Conservation (phyloP, 2,797 vertebrate genomes). For the Sternarchorhynchus goeldii region DNA sequence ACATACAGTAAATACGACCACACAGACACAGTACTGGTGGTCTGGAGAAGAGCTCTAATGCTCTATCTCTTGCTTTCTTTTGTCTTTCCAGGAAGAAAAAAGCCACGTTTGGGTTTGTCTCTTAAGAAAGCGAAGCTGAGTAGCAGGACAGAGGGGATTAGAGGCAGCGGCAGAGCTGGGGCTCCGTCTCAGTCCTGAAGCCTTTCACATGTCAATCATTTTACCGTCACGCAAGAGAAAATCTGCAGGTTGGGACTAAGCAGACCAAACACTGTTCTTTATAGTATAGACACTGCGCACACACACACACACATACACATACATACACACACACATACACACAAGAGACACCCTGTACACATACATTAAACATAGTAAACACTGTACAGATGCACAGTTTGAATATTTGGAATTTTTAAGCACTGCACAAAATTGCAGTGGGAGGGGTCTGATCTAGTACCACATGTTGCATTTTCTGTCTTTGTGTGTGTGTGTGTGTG, state of each 20-base stretch:
- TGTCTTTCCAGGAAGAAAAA: constrained; percentile 76
- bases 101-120: constrained; percentile 72
- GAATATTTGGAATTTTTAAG: not conserved
- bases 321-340: not conserved
- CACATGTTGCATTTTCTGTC: constrained; percentile 1
- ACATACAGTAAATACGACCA: constrained; percentile 39
- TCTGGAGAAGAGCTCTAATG: constrained; percentile 61
- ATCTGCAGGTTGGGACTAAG: constrained; percentile 16
- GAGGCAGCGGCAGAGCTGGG: not conserved
- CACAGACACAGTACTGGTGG: constrained; percentile 70
- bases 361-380: too few species aligned
- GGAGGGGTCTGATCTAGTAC: not conserved
- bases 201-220: constrained; percentile 54
- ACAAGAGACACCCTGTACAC: not conserved
- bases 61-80: constrained; percentile 52
- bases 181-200: constrained; percentile 30
- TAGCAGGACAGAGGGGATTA: constrained; percentile 32
- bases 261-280: constrained; percentile 24
- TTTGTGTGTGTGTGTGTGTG: not conserved
- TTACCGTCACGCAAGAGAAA: constrained; percentile 22
- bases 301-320: not conserved
- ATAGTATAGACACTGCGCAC: not conserved
- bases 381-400: too few species aligned
- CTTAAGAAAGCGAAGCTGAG: constrained; percentile 64
- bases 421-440: not conserved